Evolutionary conservation across 2,113 vertebrate species (phyloP).

Genomic region (Dolichotis patagonum): DNA sequence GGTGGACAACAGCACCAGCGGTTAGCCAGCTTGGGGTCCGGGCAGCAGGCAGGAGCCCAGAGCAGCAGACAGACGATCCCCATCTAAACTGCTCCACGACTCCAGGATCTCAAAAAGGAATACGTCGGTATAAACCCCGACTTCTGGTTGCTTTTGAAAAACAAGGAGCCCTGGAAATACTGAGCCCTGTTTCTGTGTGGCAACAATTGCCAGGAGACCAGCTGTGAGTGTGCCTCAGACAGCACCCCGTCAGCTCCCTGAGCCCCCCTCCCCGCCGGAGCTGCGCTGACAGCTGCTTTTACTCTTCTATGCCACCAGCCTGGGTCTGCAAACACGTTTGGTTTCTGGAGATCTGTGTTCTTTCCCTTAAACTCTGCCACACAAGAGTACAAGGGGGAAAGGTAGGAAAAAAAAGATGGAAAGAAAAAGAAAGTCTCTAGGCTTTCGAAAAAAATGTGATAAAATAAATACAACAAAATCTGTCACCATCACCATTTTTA

Average conservation of each 20-base stretch:
- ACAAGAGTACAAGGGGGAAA: too few relatives aligned
- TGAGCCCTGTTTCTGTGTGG: not conserved
- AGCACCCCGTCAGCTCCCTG: not conserved
- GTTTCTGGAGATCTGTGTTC: not conserved
- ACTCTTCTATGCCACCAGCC: not conserved
- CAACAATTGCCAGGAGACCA: too few relatives aligned
- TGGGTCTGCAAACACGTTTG: not conserved
- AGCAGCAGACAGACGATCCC: not conserved
- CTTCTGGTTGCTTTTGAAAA: not conserved
- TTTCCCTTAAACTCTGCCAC: not conserved
- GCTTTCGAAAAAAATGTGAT: not conserved
- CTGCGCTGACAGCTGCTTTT: not conserved
- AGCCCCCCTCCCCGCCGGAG: accelerated
- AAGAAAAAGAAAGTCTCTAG: not conserved
- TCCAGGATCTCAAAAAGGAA: not conserved
- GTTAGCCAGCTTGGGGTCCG: not conserved
- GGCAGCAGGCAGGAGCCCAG: not conserved
- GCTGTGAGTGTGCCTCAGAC: not conserved
- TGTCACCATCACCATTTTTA: not conserved
- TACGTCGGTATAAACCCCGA: not conserved
- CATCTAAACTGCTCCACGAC: not conserved
- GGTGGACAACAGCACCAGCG: too few relatives aligned
- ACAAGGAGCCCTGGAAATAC: not conserved
- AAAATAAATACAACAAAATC: not conserved
- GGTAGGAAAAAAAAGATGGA: not conserved